A percentile compares a stretch with the other conserved stretches of the same genome.
phyloP scores from a whole-genome alignment of 2,888 invertebrate species.

The Eupithecia vulgata region DNA sequence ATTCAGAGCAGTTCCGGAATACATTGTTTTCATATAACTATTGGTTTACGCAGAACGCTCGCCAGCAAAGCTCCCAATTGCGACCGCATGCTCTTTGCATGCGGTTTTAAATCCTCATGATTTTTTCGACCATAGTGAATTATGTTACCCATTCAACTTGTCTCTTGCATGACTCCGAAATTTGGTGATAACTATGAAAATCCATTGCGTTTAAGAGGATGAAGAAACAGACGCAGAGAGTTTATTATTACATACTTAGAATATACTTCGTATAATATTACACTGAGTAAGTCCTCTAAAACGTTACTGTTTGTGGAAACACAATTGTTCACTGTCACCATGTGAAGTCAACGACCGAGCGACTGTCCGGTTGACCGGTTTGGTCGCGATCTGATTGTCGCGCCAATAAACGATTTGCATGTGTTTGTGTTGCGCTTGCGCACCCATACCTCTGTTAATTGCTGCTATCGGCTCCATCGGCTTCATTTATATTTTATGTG shows the following conservation, averaged over 20 bases:
- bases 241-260: too few species aligned
- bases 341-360: constrained; percentile 70
- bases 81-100: too few species aligned
- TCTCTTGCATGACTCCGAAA: too few species aligned
- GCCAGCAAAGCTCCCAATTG: neutral
- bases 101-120: too few species aligned
- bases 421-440: constrained; percentile 71
- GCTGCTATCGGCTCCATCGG: constrained; percentile 59
- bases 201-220: neutral
- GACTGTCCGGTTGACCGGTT: constrained; percentile 74
- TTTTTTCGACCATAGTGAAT: neutral
- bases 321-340: constrained; percentile 56
- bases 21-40: neutral
- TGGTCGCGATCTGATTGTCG: constrained; percentile 81
- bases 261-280: neutral
- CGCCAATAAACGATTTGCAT: constrained; percentile 80
- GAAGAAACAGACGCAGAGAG: neutral
- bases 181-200: too few species aligned
- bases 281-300: constrained; percentile 1
- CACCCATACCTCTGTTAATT: constrained; percentile 69
- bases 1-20: neutral
- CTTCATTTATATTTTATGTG: constrained; percentile 17
- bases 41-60: neutral
- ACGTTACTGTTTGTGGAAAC: constrained; percentile 38
- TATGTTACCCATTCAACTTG: too few species aligned